Conservation (phyloP, 2,797 vertebrate species). For the Thamnophis elegans region DNA sequence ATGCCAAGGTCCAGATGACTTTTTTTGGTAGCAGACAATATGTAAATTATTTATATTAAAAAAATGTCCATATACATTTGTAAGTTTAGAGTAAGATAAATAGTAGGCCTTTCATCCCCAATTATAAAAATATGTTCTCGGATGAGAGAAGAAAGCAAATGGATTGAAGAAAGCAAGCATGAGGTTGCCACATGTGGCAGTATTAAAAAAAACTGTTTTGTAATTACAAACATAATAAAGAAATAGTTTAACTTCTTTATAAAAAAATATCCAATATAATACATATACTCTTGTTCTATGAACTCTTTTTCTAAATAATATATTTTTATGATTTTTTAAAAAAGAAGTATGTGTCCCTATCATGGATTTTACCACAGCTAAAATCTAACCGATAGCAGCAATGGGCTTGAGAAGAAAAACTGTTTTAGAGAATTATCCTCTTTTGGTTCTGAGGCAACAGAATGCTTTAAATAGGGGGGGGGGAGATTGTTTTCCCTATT, state of each 20-base stretch:
- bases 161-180: not conserved
- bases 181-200: not conserved
- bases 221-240: not conserved
- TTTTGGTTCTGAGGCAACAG: not conserved
- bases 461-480: not conserved
- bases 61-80: slow-evolving; percentile 41
- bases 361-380: not conserved
- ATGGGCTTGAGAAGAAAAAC: not conserved
- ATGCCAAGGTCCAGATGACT: slow-evolving; percentile 57
- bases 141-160: not conserved
- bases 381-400: not conserved
- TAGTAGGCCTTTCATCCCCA: not conserved
- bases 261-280: not conserved
- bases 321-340: not conserved
- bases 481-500: not conserved
- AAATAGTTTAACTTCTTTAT: not conserved
- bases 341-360: not conserved
- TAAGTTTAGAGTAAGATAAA: not conserved
- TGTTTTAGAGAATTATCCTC: not conserved
- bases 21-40: slow-evolving; percentile 25
- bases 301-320: not conserved
- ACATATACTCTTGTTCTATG: not conserved
- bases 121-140: not conserved
- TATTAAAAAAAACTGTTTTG: not conserved
- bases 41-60: slow-evolving; percentile 60